Conservation (phyloP, 2,113 vertebrate species). For the Sylvilagus bachmani region DNA sequence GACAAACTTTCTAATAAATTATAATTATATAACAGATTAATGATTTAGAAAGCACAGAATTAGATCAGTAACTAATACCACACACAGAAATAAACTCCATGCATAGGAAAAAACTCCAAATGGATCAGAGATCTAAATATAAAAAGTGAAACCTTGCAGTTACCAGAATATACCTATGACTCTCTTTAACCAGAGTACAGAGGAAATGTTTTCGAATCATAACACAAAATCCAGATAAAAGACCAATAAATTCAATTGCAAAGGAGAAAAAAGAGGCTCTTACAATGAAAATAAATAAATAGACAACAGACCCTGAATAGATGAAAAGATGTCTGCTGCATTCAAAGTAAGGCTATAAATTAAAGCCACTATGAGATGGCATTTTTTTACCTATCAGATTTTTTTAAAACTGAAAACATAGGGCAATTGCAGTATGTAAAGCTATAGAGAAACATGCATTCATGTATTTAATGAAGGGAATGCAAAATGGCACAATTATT, state of each 20-base stretch:
- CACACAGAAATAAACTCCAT: neutral
- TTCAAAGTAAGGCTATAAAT: conserved; percentile 14
- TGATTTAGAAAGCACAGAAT: conserved; percentile 33
- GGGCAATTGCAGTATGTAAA: neutral
- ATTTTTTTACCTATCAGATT: neutral
- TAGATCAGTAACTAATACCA: conserved; percentile 14
- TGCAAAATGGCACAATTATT: neutral
- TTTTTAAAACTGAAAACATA: conserved; percentile 7
- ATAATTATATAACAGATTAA: neutral
- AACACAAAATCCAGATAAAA: conserved; percentile 44
- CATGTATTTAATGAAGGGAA: neutral
- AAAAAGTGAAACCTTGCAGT: conserved; percentile 41
- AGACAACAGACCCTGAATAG: neutral
- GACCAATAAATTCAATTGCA: neutral
- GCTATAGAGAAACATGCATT: neutral
- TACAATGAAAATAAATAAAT: neutral
- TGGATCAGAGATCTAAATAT: neutral
- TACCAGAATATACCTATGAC: neutral
- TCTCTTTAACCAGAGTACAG: conserved; percentile 6
- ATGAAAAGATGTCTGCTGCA: conserved; percentile 19
- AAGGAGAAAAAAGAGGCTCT: neutral
- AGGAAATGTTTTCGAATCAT: neutral
- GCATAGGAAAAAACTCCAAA: neutral
- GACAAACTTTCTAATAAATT: neutral
- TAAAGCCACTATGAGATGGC: conserved; percentile 14